A percentile compares a stretch with the other conserved stretches of the same genome.
Evolutionary conservation across 1,140 invertebrate genomes (phyloP).

Genomic region (Brevipalpus yothersi): DNA sequence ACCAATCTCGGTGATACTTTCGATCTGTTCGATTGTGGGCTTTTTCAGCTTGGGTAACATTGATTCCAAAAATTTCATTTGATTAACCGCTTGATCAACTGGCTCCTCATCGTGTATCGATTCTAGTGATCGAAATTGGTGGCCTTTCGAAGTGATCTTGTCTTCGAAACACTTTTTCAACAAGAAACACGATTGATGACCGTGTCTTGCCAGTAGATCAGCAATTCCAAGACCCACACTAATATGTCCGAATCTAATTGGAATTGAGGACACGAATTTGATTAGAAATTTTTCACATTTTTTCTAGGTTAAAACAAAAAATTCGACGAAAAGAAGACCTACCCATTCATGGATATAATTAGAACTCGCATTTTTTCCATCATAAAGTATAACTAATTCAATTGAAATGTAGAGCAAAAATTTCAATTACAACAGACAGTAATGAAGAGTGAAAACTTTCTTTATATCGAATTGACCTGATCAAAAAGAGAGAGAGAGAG

Average conservation of each 20-base stretch:
- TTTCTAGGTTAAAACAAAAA: no score
- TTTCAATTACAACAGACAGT: no score
- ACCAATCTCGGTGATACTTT: neutral
- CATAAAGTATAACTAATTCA: no score
- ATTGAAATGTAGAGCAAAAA: no score
- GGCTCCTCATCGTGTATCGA: neutral
- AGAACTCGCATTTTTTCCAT: no score
- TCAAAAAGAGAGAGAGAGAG: no score
- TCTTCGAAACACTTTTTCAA: neutral
- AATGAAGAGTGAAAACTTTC: no score
- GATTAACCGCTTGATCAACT: neutral
- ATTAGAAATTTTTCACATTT: no score
- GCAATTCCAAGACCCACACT: neutral
- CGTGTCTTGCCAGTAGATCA: neutral
- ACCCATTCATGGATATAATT: no score
- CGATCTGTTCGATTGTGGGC: neutral
- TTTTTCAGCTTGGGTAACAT: neutral
- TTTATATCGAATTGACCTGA: no score
- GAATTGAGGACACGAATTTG: no score
- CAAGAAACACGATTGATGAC: neutral
- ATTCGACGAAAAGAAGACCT: no score
- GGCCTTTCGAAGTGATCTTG: neutral
- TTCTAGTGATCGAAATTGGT: neutral
- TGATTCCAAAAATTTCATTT: neutral
- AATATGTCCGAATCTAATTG: neutral